Base-by-base conservation (phyloP, 1,140 invertebrate genomes). In the Whitmania pigra region DNA sequence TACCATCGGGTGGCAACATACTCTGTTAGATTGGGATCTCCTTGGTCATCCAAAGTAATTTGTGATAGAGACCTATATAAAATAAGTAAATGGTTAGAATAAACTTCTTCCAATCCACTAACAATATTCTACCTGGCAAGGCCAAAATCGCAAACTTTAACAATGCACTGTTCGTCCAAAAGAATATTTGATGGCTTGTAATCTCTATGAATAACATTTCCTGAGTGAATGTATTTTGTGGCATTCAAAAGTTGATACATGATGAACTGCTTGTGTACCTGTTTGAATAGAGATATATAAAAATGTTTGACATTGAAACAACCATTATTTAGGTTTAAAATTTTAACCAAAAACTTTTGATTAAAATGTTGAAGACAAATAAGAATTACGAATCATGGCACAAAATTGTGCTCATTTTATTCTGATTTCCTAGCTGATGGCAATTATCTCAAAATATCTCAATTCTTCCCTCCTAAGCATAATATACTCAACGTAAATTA, bases 231-330 rank as follows among this genome's bases (percentile, higher is more conserved):
- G 80, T 94, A 97, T 77, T 93, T 91, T 2, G 92, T 90, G 0
- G 94, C 93, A 82, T 92, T 92, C 71, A 97, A 86, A 78, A 97
- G 84, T 82, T 99, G 94, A 82, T 96, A 97, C 89, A 95, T 96
- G 54, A 98, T 93, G 79, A 92, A 97, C 18, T 90, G 86, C 80
- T 93, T 93, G 81, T 97, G 94, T 75, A 95, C 88, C 79, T 63
- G 29, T 49, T 11, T 49, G 43, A 17, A 49, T 49, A 7, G 15
- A 49, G 43, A 49, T 1, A 49, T 49, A 17, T 11, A 49, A 49
- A 49, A 49, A 11, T 11, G 9, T 17, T 49, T 49, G 9, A 49
- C 43, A 49, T 36, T 36, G 6, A 36, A 6, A 36, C 31, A 36
- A 36, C 31, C n/a, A n/a, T n/a, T 36, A 36, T 36, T 36, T 36